Evolutionary conservation across 2,797 vertebrate genomes (phyloP).

Genomic region (Miichthys miiuy): DNA sequence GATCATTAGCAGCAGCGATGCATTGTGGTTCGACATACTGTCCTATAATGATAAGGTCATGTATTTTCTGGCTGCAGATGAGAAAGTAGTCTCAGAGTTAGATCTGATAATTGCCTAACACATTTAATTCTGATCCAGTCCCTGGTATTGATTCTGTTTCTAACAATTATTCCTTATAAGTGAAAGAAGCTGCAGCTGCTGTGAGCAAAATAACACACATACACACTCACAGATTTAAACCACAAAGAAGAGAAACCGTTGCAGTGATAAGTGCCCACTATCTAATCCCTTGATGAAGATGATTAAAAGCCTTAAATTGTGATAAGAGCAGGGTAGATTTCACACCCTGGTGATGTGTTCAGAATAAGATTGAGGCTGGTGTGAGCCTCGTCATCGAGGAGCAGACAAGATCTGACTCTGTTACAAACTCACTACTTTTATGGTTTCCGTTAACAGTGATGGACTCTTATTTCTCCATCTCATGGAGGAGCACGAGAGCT

Average conservation of each 20-base stretch:
- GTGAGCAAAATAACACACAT: neutral
- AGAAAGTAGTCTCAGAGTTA: neutral
- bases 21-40: neutral
- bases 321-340: conserved; percentile 22
- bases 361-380: conserved; percentile 11
- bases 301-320: conserved; percentile 35
- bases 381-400: neutral
- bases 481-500: conserved; percentile 21
- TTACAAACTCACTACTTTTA: conserved; percentile 15
- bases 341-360: conserved; percentile 23
- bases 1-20: neutral
- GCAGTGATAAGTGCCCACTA: neutral
- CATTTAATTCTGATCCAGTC: conserved; percentile 7
- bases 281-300: conserved; percentile 30
- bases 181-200: neutral
- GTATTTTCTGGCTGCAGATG: conserved; percentile 13
- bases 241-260: conserved; percentile 2
- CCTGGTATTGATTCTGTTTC: conserved; percentile 24
- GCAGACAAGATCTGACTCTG: neutral
- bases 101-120: neutral
- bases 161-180: conserved; percentile 22
- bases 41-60: neutral
- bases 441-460: conserved; percentile 20
- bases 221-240: neutral
- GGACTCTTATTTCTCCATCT: conserved; percentile 29